Base-by-base conservation (phyloP, 2,113 vertebrate genomes). In the Rhizomys pruinosus region DNA sequence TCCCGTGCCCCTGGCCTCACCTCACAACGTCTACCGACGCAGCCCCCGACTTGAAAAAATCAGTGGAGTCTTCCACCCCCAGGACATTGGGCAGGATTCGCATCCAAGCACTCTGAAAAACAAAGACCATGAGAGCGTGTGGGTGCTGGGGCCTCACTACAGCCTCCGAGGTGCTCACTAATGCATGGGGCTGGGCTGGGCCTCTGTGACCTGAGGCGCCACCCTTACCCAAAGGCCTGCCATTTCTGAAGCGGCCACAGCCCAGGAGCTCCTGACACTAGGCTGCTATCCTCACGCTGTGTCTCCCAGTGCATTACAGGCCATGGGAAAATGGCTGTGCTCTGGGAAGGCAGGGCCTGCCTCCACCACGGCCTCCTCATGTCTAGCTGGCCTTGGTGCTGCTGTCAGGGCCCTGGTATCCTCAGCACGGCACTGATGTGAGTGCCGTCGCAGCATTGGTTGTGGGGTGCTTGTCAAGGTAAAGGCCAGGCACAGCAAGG, bases 21-120 rank as follows among this genome's bases (percentile, higher is more conserved):
- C 99, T 99, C 78, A 99, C 98, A 11, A 99, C 98, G 47, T 99
- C 99, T 98, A 99, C 99, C 0, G 99, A 99, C 0, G 98, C 98
- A 12, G 99, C 99, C 42, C 99, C 99, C 0, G 98, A 99, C 96
- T 99, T 99, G 96, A 99, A 99, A 96, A 99, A 99, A 92, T 99
- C 99, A 0, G 99, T 99, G 44, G 98, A 96, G 93, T 98, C 98
- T n/a, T 98, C 98, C 52, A 99, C 97, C 32, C 97, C 91, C 1
- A 80, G 91, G 7, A 99, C 95, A 1, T 98, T 99, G 15, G 97
- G 97, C 44, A 99, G 98, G 86, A 99, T 99, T 79, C 98, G 98
- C 74, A 98, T 97, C 99, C 99, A 99, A 66, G 98, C 97, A 3
- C 91, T 97, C 99, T 99, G 97, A 9, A 71, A 96, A 92, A 68